Conservation (phyloP, 1,140 invertebrate species). For the Trichoplusia ni region DNA sequence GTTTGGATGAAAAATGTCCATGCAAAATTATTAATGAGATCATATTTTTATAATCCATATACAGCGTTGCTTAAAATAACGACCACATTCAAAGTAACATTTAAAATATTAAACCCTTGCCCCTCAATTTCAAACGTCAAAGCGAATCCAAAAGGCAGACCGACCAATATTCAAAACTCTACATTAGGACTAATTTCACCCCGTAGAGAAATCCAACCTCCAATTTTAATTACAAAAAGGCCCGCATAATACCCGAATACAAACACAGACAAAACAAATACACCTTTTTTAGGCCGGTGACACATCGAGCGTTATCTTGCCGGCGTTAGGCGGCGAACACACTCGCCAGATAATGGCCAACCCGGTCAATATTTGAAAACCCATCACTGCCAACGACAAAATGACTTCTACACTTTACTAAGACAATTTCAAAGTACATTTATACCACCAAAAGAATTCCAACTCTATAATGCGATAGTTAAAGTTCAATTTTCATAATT, state of each 20-base stretch:
- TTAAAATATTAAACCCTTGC: no score
- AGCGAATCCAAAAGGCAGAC: background rate
- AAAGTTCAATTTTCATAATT: constrained; percentile 17
- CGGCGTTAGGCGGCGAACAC: constrained; percentile 48
- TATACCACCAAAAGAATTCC: background rate
- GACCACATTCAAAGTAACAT: no score
- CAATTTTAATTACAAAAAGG: constrained; percentile 62
- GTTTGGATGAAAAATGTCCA: no score
- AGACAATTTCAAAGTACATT: constrained; percentile 38
- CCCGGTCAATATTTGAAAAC: constrained; percentile 76
- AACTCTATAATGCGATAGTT: constrained; percentile 1
- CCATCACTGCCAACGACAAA: constrained; percentile 59
- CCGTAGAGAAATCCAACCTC: constrained; percentile 35
- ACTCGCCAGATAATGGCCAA: constrained; percentile 65
- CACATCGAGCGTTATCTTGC: constrained; percentile 61
- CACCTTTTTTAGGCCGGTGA: constrained; percentile 60
- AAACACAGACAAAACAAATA: constrained; percentile 62
- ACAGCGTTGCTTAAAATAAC: no score
- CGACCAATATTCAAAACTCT: background rate
- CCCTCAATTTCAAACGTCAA: no score
- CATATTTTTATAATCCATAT: no score
- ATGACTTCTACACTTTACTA: constrained; percentile 67
- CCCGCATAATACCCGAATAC: constrained; percentile 52
- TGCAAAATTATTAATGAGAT: no score
- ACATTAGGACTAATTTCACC: constrained; percentile 12